Base-by-base conservation (phyloP, 2,797 vertebrate species). In the Chaunax sp. region DNA sequence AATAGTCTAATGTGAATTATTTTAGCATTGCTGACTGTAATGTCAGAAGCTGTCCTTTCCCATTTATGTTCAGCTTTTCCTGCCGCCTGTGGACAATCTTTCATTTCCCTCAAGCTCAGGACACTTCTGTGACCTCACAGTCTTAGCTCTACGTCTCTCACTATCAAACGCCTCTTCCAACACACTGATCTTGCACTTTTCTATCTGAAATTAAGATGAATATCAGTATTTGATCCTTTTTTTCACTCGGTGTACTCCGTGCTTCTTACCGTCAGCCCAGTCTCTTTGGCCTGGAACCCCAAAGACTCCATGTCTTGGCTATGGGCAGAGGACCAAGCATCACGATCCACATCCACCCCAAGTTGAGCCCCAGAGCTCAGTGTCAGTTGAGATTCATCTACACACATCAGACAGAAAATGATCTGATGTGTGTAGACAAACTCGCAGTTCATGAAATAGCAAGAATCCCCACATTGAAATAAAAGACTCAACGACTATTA, bases 351-450 rank as follows among this genome's bases (percentile, higher is more conserved):
- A 67, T 47, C 47, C 70, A 54, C 50, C n/a, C n/a, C n/a, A n/a
- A 45, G 59, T 58, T 18, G 18, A 75, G 64, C 71, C 70, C 53
- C 45, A 51, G 79, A 81, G 61, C 61, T 37, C 1, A 2, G 56
- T 58, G 77, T 88, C 84, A 75, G 52, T 15, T 10, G 50, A 77
- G 81, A 77, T 78, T 82, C 75, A 72, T 77, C 53, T 53, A 20
- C 64, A 77, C 86, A 49, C 61, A 49, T n/a, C n/a, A 83, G 86
- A 81, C 20, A 66, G 55, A 82, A 77, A 70, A 65, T 73, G 77
- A 91, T 81, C 73, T 52, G 15, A 88, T 86, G 65, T 67, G 65
- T 78, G 70, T 69, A 63, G 87, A 90, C 84, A 88, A 80, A 80
- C 58, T 74, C 41, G 37, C 68, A 73, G 75, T 58, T 82, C 54